These are phyloP conservation scores for Cancer borealis DNA, from an alignment of 2,888 invertebrate species.

Conservation along the genomic window DNA sequence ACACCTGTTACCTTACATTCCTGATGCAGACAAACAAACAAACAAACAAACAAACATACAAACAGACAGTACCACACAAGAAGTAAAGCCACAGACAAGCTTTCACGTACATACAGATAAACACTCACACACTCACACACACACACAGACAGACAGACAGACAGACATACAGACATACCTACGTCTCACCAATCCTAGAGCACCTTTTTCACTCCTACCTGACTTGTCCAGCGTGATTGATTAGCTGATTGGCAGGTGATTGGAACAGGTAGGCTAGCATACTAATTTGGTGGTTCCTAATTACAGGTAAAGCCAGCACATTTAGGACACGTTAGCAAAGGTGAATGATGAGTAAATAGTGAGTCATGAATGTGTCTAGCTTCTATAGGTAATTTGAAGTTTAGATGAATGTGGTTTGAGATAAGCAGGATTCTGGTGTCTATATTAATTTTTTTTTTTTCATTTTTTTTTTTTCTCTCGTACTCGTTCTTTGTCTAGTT, in stretches of 20 bases:
- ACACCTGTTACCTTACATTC: not conserved
- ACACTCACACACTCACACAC: not conserved
- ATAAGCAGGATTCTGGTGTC: not conserved
- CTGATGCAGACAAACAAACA: too few species aligned
- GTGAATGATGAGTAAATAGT: not conserved
- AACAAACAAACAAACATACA: not conserved
- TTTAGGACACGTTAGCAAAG: not conserved
- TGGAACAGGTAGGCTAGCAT: not conserved
- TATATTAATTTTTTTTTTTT: not conserved
- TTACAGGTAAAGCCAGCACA: constrained; percentile 4
- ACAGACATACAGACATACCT: not conserved
- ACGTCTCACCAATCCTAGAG: not conserved
- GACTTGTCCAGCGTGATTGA: not conserved
- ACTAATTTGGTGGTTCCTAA: constrained; percentile 15
- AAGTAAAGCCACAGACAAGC: too few species aligned
- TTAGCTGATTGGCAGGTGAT: constrained; percentile 29
- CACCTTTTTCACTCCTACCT: not conserved
- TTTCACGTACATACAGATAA: not conserved
- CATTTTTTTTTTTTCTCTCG: not conserved
- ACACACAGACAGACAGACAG: constrained; percentile 9
- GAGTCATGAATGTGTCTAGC: not conserved
- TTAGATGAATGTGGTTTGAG: not conserved
- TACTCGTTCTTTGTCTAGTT: not conserved
- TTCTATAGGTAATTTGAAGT: not conserved
- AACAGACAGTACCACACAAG: too few species aligned